A percentile compares a stretch with the other conserved stretches of the same genome.
Conservation (phyloP, 2,113 vertebrate species). For the Sorex araneus region DNA sequence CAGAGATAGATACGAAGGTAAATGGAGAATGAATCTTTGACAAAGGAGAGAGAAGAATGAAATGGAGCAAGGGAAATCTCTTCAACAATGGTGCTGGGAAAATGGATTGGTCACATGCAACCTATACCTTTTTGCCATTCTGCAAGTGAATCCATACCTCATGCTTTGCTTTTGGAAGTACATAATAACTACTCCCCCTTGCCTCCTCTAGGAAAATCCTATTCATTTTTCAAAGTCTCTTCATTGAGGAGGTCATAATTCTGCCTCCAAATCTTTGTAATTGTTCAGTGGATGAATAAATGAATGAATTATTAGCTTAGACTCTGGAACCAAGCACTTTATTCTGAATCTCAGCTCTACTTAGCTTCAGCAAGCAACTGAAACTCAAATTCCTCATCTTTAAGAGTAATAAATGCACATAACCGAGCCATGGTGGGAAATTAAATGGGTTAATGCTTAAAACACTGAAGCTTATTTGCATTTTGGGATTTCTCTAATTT, state of each 20-base stretch:
- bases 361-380: neutral
- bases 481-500: neutral
- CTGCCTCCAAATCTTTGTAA: neutral
- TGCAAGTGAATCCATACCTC: neutral
- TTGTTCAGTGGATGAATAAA: neutral
- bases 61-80: no score
- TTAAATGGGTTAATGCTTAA: neutral
- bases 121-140: neutral
- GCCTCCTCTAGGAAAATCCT: neutral
- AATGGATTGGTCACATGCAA: neutral
- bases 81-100: no score
- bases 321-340: neutral
- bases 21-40: no score
- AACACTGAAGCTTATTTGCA: constrained; percentile 4
- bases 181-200: neutral
- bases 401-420: neutral
- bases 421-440: neutral
- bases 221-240: neutral
- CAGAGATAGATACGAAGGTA: no score
- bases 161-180: neutral
- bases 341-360: neutral
- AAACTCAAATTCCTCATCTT: constrained; percentile 16
- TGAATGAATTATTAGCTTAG: neutral
- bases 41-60: no score
- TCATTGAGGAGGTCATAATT: constrained; percentile 15